Base-by-base conservation (phyloP, 2,888 invertebrate genomes). In the Cosmia trapezina region DNA sequence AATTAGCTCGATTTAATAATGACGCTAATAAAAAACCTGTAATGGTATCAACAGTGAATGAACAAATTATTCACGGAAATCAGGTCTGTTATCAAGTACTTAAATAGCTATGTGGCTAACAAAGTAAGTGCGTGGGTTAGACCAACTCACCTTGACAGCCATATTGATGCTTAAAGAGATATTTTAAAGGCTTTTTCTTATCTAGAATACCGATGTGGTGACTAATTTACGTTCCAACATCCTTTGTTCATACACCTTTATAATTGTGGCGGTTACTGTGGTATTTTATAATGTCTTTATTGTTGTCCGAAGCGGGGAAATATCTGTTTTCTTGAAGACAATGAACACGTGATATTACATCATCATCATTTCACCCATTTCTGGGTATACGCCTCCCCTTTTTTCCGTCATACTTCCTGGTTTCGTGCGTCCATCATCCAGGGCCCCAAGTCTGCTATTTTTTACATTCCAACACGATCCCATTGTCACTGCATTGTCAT, bases 101-200 rank as follows among this genome's bases (percentile, higher is more conserved):
- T 51, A 78, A 8, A 8, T 41, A 8, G 64, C 37, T 37, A 43
- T 33, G 41, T 62, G 1, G n/a, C 7, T n/a, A 62, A 67, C 28
- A 47, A 56, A 47, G 63, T 59, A 61, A 43, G 43, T 11, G 45
- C 4, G 65, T 74, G 47, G 69, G 63, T 60, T 43, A 56, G 12
- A 76, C 80, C 11, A 0, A 70, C 64, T 83, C 3, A 61, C 81
- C 83, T 81, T 81, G 83, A 80, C 19, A 57, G 33, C 12, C 12
- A 33, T 61, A 72, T 28, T 71, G 28, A 47, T 54, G 54, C 49
- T 14, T 11, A 19, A 11, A 19, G 4, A 62, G 33, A 41, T 47
- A 57, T 65, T 47, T 53, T 57, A 60, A 76, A 76, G 47, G 47
- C 19, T n/a, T 67, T 56, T 74, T 67, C 53, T 76, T 74, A 76